phyloP scores from a whole-genome alignment of 2,888 invertebrate genomes.

The Dicranocentrus wangi region DNA sequence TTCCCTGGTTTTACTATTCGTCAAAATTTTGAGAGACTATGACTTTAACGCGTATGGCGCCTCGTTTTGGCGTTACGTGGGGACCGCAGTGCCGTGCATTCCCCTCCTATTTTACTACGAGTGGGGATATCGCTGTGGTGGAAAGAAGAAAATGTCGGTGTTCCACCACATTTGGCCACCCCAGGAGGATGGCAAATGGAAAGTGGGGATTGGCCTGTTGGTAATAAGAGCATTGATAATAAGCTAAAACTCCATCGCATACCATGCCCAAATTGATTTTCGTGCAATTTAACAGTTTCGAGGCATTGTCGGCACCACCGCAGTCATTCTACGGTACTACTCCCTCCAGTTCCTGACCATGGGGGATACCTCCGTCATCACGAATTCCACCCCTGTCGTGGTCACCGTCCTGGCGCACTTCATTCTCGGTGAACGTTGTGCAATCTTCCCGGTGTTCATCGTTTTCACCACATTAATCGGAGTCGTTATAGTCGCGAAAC shows the following conservation, averaged over 20 bases:
- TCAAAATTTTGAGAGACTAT: conserved; percentile 65
- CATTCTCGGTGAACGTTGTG: conserved; percentile 69
- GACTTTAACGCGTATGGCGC: conserved; percentile 63
- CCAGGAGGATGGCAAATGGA: conserved; percentile 62
- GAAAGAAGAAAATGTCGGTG: conserved; percentile 53
- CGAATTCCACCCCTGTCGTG: conserved; percentile 68
- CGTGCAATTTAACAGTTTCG: conserved; percentile 55
- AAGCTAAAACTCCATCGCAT: not conserved
- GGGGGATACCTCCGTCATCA: conserved; percentile 71
- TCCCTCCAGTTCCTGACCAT: conserved; percentile 70
- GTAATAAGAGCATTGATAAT: conserved; percentile 27
- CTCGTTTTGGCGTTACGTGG: conserved; percentile 68
- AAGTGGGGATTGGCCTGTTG: conserved; percentile 65
- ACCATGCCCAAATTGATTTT: not conserved
- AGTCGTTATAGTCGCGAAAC: conserved; percentile 68
- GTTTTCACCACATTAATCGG: conserved; percentile 65
- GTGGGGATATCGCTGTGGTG: conserved; percentile 55
- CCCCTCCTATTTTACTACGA: conserved; percentile 66
- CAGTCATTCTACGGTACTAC: conserved; percentile 70
- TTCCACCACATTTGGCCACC: conserved; percentile 67
- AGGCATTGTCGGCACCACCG: conserved; percentile 68
- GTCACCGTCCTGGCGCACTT: conserved; percentile 71
- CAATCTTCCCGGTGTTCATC: conserved; percentile 67
- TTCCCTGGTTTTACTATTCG: conserved; percentile 66
- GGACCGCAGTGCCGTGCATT: conserved; percentile 63